Conservation (phyloP, 1,140 invertebrate genomes). For the Augochlora pura region DNA sequence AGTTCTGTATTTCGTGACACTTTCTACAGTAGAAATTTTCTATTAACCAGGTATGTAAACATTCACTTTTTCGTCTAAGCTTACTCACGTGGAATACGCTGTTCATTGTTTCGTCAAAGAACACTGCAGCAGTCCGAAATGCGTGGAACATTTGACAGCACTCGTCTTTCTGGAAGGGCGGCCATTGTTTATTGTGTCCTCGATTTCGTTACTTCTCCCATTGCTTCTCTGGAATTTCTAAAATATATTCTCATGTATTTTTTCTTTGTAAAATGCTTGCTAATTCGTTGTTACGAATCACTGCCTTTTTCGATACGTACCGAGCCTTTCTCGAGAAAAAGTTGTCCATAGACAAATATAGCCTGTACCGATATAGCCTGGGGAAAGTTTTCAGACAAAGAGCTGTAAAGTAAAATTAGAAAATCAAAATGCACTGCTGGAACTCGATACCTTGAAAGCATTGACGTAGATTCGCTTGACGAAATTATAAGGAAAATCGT, state of each 20-base stretch:
- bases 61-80: neutral
- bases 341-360: conserved; percentile 31
- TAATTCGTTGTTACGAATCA: neutral
- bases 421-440: neutral
- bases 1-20: conserved; percentile 19
- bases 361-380: conserved; percentile 16
- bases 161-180: neutral
- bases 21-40: neutral
- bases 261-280: neutral
- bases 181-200: conserved; percentile 53
- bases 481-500: neutral
- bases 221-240: neutral
- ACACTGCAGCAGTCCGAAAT: neutral
- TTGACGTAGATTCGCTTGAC: neutral
- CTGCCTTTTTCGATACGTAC: neutral
- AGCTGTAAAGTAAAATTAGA: conserved; percentile 11
- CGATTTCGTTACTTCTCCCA: neutral
- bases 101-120: neutral
- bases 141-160: conserved; percentile 37
- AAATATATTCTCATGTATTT: neutral
- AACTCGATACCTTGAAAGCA: too few species aligned
- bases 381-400: conserved; percentile 17
- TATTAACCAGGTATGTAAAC: conserved; percentile 37
- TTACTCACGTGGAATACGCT: neutral
- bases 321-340: neutral